A percentile compares a stretch with the other conserved stretches of the same genome.
Evolutionary conservation across 2,113 vertebrate species (phyloP).

Genomic region (Arizona elegans): DNA sequence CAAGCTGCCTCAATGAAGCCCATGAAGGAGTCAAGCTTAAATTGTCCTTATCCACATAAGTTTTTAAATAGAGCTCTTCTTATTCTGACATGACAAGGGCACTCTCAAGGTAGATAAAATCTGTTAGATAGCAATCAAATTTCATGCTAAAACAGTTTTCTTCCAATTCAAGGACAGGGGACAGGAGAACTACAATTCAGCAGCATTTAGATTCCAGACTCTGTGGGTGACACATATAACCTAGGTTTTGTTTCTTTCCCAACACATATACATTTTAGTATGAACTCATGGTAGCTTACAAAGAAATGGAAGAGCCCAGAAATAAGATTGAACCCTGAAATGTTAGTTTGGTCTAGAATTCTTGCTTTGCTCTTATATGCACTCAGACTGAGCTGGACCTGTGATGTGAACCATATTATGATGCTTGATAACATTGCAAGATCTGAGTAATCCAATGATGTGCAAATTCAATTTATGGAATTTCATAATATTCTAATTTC

Average conservation of each 20-base stretch:
- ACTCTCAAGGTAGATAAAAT: background rate
- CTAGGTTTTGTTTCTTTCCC: background rate
- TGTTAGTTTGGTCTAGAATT: background rate
- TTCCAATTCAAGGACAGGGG: background rate
- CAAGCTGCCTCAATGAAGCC: background rate
- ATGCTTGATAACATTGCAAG: background rate
- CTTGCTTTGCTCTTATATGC: background rate
- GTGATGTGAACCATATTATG: background rate
- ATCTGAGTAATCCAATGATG: background rate
- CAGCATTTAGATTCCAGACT: background rate
- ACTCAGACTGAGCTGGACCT: background rate
- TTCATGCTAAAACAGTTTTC: background rate
- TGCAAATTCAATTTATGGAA: constrained; percentile 3
- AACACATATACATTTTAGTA: background rate
- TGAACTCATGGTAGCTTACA: background rate
- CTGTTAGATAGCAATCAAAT: background rate
- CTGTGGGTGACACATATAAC: background rate
- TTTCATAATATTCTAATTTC: background rate
- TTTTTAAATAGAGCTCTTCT: background rate
- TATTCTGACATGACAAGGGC: background rate
- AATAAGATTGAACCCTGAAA: background rate
- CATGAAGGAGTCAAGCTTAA: background rate
- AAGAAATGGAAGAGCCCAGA: background rate
- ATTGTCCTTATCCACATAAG: background rate
- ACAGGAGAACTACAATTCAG: background rate